phyloP scores from a whole-genome alignment of 2,797 vertebrate genomes.

The Onychomys arenicola region DNA sequence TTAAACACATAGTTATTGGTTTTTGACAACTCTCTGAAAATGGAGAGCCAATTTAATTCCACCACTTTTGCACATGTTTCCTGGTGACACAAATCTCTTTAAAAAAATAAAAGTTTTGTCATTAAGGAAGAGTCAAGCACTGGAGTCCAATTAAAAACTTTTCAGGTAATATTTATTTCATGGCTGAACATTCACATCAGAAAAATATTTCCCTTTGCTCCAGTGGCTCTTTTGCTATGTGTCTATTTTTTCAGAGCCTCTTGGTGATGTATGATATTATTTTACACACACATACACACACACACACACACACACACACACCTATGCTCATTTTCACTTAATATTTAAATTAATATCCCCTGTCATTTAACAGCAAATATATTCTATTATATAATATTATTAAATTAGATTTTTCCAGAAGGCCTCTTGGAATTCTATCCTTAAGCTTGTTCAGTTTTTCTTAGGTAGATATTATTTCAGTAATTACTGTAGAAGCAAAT shows the following conservation, averaged over 20 bases:
- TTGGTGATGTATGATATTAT: neutral
- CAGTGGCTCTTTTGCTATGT: neutral
- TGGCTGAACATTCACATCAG: neutral
- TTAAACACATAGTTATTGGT: neutral
- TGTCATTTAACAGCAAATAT: neutral
- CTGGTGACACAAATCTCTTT: neutral
- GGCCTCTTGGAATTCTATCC: neutral
- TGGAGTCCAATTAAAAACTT: neutral
- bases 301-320: neutral
- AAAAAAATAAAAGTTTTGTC: conserved; percentile 7
- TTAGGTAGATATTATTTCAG: neutral
- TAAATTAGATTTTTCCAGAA: neutral
- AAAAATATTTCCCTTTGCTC: neutral
- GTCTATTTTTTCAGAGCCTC: neutral
- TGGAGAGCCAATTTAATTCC: neutral
- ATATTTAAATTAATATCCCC: neutral
- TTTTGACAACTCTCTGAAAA: conserved; percentile 32
- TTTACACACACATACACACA: neutral
- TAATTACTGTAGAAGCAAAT: neutral
- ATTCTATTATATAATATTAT: neutral
- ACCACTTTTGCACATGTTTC: neutral
- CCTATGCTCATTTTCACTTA: neutral
- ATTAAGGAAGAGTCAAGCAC: neutral
- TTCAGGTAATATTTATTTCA: neutral
- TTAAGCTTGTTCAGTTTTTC: neutral